Base-by-base conservation (phyloP, 2,113 vertebrate genomes). In the Holacanthus passer region DNA sequence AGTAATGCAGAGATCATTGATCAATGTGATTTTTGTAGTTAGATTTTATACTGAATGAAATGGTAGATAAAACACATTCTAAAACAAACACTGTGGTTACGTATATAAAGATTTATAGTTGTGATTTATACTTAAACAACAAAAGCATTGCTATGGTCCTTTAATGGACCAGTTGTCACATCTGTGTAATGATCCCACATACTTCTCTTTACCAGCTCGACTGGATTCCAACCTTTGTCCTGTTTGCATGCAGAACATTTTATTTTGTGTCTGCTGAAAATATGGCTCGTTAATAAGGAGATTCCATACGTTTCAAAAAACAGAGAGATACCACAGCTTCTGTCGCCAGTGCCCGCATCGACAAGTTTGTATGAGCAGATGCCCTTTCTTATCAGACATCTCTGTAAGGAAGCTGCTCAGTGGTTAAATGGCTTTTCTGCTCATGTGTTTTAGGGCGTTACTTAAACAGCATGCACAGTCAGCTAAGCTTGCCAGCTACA, bases 141-240 rank as follows among this genome's bases (percentile, higher is more conserved):
- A 24, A 37, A 35, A 59, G 14, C 32, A 66, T 31, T 53, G 1
- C 41, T 29, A 2, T 73, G 55, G 45, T 41, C 50, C 39, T 79
- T 69, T 64, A 74, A 79, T 52, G 4, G 50, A 59, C 41, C 48
- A 53, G 75, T 29, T 72, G 70, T 79, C 62, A 48, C 52, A 77
- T 77, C 32, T 43, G 7, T 59, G 11, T 56, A 70, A 66, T 64
- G 20, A 65, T 80, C 9, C 59, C 11, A 75, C 13, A 58, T 35
- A 37, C 19, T 65, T 73, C 48, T 80, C 70, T 41, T 79, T 39
- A 63, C 22, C 62, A 69, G 32, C 13, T 22, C 47, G 31, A 41
- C n/a, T 1, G 29, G 16, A 69, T 73, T 58, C 41, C 52, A 41
- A 2, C 39, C 17, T 41, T 66, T 73, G 9, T 50, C 52, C 27